These are phyloP conservation scores for Tupiocoris notatus DNA, from an alignment of 2,888 invertebrate genomes.

Conservation along the genomic window DNA sequence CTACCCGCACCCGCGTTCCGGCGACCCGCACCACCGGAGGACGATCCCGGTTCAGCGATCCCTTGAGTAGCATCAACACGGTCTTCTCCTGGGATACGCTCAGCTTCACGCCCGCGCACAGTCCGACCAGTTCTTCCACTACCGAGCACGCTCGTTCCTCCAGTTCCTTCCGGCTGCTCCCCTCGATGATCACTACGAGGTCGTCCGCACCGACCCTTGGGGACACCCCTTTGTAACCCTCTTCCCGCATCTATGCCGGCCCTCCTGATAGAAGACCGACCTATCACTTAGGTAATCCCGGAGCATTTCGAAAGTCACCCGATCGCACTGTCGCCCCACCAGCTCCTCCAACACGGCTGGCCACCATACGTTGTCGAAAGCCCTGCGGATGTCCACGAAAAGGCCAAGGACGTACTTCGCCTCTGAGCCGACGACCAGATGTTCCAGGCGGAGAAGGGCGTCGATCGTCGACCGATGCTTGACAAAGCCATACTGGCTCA, in stretches of 20 bases:
- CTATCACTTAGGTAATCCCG: background rate
- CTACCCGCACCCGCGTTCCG: background rate
- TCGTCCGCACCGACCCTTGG: background rate
- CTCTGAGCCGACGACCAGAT: background rate
- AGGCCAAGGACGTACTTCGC: background rate
- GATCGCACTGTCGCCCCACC: background rate
- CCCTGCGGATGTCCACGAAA: background rate
- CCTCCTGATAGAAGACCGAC: background rate
- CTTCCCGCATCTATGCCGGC: background rate
- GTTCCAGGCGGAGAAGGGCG: background rate
- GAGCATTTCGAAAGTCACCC: background rate
- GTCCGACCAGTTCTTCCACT: background rate
- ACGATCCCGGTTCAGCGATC: background rate
- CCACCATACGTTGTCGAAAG: too few species aligned
- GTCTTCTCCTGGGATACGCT: background rate
- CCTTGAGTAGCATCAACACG: background rate
- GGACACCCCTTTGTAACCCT: background rate
- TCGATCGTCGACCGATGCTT: background rate
- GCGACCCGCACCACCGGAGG: background rate
- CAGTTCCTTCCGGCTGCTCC: background rate
- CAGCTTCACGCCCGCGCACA: background rate
- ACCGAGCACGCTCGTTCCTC: background rate
- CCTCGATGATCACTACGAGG: background rate
- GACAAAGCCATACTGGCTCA: background rate
- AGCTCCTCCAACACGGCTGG: background rate